phyloP scores from a whole-genome alignment of 2,113 vertebrate genomes.

The Aptenodytes patagonicus region DNA sequence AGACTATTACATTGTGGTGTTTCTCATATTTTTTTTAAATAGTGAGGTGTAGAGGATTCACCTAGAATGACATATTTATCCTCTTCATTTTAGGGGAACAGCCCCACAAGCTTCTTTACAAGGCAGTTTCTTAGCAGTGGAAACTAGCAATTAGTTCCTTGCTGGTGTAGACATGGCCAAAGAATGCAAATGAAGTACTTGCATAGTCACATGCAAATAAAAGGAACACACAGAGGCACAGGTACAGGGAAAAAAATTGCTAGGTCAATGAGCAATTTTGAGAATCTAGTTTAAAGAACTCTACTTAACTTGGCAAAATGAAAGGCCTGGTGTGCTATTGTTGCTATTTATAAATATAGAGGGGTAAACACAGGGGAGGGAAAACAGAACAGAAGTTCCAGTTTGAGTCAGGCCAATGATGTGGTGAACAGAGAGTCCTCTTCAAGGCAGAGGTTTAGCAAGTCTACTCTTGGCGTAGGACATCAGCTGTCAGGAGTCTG shows the following conservation, averaged over 20 bases:
- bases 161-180: neutral
- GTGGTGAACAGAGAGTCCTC: neutral
- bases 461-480: neutral
- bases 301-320: neutral
- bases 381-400: neutral
- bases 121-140: neutral
- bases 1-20: accelerated
- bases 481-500: neutral
- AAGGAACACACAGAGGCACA: neutral
- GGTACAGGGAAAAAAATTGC: neutral
- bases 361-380: accelerated
- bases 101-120: neutral
- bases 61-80: neutral
- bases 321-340: neutral
- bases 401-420: neutral
- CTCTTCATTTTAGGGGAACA: neutral
- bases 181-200: neutral
- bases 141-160: neutral
- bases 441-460: neutral
- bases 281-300: neutral
- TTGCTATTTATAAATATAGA: neutral
- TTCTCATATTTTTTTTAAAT: neutral
- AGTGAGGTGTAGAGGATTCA: neutral
- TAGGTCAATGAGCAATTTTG: neutral
- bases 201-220: neutral